Percentiles rank a stretch among this genome's conserved stretches.
Conservation (phyloP, 2,113 vertebrate species). For the Crotalus viridis region DNA sequence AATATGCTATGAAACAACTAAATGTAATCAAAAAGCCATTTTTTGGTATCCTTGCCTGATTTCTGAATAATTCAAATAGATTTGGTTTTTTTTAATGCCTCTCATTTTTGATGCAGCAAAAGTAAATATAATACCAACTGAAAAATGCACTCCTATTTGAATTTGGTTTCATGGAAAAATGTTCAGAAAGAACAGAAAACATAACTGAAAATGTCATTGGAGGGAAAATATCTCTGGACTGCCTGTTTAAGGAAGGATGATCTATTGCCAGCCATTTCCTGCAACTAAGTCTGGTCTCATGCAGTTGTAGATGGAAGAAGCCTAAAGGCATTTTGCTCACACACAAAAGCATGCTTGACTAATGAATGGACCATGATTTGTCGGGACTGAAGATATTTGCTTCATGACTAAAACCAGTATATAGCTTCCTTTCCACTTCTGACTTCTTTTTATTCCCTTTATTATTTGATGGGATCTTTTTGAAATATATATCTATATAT, state of each 20-base stretch:
- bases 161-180: neutral
- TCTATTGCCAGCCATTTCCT: neutral
- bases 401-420: slow-evolving; percentile 19
- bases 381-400: slow-evolving; percentile 23
- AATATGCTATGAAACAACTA: neutral
- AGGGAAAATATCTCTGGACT: neutral
- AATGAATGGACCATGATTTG: slow-evolving; percentile 29
- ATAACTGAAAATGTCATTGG: slow-evolving; percentile 20
- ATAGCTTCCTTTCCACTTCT: neutral
- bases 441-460: neutral
- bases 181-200: neutral
- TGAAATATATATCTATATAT: slow-evolving; percentile 7
- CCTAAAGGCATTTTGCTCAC: slow-evolving; percentile 24
- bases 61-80: neutral
- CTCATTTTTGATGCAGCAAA: neutral
- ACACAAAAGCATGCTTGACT: neutral
- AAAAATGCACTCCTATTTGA: neutral
- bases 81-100: neutral
- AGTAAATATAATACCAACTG: neutral
- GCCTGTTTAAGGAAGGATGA: neutral
- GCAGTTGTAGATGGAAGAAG: neutral
- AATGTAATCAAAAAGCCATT: neutral
- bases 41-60: neutral
- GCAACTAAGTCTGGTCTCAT: neutral
- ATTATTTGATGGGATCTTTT: accelerated